Evolutionary conservation across 2,797 vertebrate species (phyloP).

Genomic region (Coranthus polyacanthus): DNA sequence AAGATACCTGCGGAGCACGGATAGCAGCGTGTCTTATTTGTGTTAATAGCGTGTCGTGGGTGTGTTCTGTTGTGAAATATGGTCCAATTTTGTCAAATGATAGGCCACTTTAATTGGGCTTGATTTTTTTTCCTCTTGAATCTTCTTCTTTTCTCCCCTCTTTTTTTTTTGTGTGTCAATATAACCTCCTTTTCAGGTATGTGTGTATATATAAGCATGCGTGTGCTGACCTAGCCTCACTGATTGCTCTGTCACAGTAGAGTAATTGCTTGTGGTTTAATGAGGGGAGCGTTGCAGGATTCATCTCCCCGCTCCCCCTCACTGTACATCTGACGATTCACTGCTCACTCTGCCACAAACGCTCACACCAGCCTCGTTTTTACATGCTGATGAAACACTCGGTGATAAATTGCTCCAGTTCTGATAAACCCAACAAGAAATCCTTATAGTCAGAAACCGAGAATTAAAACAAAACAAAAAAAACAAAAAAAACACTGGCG

Average conservation of each 20-base stretch:
- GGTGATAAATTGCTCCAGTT: conserved; percentile 54
- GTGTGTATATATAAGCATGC: conserved; percentile 22
- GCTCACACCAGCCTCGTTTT: conserved; percentile 20
- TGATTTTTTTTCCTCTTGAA: conserved; percentile 13
- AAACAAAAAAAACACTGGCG: conserved; percentile 18
- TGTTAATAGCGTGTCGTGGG: neutral
- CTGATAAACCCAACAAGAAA: conserved; percentile 54
- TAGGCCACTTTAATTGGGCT: neutral
- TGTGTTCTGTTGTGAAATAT: conserved; percentile 23
- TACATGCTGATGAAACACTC: conserved; percentile 43
- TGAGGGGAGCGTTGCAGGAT: conserved; percentile 48
- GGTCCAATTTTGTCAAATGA: conserved; percentile 1
- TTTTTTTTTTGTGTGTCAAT: conserved; percentile 8
- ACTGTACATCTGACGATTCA: conserved; percentile 62
- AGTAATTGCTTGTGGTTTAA: conserved; percentile 74
- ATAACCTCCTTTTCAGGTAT: conserved; percentile 18
- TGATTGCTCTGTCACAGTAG: conserved; percentile 75
- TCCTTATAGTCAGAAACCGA: conserved; percentile 29
- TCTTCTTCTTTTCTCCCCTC: neutral
- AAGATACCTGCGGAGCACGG: conserved; percentile 42
- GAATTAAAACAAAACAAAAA: neutral
- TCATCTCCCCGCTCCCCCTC: conserved; percentile 47
- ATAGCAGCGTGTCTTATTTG: conserved; percentile 12
- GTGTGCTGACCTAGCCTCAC: conserved; percentile 40
- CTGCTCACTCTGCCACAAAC: conserved; percentile 31